A percentile compares a stretch with the other conserved stretches of the same genome.
Evolutionary conservation across 2,797 vertebrate species (phyloP).

Genomic region (Silurus aristotelis): DNA sequence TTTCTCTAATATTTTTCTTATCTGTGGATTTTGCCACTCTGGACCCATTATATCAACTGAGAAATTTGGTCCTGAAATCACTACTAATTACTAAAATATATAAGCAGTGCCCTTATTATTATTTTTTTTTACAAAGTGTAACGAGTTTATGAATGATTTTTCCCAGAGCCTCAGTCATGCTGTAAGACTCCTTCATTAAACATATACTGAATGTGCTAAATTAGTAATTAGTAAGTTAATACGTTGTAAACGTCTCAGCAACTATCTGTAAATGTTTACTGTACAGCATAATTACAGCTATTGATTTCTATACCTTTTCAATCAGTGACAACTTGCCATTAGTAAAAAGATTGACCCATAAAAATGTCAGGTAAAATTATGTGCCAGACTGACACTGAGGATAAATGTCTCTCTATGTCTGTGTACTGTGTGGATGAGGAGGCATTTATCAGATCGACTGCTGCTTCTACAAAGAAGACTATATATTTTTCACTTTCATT

Average conservation of each 20-base stretch:
- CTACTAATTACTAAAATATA: neutral
- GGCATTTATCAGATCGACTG: slow-evolving; percentile 16
- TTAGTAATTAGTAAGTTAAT: too few relatives aligned
- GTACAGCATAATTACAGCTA: neutral
- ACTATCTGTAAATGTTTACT: neutral
- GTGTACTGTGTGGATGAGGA: slow-evolving; percentile 19
- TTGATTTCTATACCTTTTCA: neutral
- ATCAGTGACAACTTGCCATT: neutral
- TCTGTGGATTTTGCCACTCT: slow-evolving; percentile 6
- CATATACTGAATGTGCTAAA: too few relatives aligned
- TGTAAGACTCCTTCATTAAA: neutral
- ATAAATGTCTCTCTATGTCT: slow-evolving; percentile 20
- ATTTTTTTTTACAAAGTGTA: neutral
- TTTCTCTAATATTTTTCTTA: neutral
- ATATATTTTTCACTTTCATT: slow-evolving; percentile 8
- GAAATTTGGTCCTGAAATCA: slow-evolving; percentile 13
- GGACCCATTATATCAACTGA: slow-evolving; percentile 21
- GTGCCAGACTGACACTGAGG: neutral
- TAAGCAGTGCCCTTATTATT: neutral
- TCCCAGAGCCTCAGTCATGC: neutral
- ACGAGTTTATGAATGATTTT: neutral
- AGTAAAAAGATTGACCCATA: neutral
- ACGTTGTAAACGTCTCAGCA: too few relatives aligned
- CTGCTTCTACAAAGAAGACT: neutral
- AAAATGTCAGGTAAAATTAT: slow-evolving; percentile 24